These are phyloP conservation scores for Tineola bisselliella DNA, from an alignment of 2,888 invertebrate genomes.

Conservation along the genomic window DNA sequence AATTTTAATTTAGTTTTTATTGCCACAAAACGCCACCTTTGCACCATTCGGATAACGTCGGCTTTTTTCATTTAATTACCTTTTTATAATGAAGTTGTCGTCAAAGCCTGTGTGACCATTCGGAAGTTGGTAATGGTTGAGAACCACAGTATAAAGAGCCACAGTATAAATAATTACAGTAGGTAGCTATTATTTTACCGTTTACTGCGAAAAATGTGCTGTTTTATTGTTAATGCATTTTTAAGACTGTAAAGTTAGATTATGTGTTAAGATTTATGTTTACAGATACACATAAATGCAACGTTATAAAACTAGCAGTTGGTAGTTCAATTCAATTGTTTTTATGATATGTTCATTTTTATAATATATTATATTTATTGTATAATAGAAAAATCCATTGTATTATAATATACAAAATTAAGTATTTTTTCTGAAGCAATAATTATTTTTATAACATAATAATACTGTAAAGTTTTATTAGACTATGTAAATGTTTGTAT, in stretches of 20 bases:
- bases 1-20: slow-evolving; percentile 11
- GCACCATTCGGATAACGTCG: neutral
- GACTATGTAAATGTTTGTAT: neutral
- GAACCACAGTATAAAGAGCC: neutral
- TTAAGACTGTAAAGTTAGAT: too few relatives aligned
- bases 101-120: slow-evolving; percentile 19
- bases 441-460: neutral
- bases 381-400: too few relatives aligned
- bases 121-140: slow-evolving; percentile 24
- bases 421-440: neutral
- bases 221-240: neutral
- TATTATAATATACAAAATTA: neutral
- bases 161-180: neutral
- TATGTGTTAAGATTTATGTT: too few relatives aligned
- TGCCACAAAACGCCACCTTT: slow-evolving; percentile 10
- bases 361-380: too few relatives aligned
- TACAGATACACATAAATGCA: too few relatives aligned
- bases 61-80: slow-evolving; percentile 12
- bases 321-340: too few relatives aligned
- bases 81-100: slow-evolving; percentile 45
- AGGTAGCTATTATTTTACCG: neutral
- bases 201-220: neutral
- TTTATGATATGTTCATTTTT: too few relatives aligned
- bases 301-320: too few relatives aligned
- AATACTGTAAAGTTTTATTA: neutral